phyloP scores from a whole-genome alignment of 2,797 vertebrate species.

The Pempheris klunzingeri region DNA sequence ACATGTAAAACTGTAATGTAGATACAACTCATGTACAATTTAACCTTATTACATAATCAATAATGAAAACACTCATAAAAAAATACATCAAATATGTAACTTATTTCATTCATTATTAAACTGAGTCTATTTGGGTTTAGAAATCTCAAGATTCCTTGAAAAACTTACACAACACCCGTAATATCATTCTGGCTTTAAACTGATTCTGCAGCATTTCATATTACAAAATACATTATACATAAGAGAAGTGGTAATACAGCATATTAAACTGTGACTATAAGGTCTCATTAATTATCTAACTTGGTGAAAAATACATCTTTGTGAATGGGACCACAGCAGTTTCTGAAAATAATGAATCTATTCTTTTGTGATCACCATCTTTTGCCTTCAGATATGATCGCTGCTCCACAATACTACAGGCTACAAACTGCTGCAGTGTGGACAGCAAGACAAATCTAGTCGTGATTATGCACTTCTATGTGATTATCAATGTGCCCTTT shows the following conservation, averaged over 20 bases:
- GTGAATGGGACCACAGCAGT: constrained; percentile 7
- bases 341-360: constrained; percentile 5
- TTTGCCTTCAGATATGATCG: constrained; percentile 6
- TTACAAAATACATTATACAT: neutral
- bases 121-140: neutral
- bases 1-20: neutral
- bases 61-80: neutral
- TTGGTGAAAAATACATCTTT: constrained; percentile 1
- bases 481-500: neutral
- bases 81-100: neutral
- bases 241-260: constrained; percentile 12
- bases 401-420: neutral
- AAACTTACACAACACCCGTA: neutral
- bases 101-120: neutral
- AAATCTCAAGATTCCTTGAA: neutral
- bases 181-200: neutral
- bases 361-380: constrained; percentile 8
- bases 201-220: constrained; percentile 8
- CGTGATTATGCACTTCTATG: neutral
- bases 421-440: constrained; percentile 9
- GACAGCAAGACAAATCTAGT: no score
- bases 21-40: neutral
- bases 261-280: constrained; percentile 22
- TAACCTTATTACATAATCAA: neutral
- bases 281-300: neutral